phyloP scores from a whole-genome alignment of 2,113 vertebrate species.

The Sturnus vulgaris region DNA sequence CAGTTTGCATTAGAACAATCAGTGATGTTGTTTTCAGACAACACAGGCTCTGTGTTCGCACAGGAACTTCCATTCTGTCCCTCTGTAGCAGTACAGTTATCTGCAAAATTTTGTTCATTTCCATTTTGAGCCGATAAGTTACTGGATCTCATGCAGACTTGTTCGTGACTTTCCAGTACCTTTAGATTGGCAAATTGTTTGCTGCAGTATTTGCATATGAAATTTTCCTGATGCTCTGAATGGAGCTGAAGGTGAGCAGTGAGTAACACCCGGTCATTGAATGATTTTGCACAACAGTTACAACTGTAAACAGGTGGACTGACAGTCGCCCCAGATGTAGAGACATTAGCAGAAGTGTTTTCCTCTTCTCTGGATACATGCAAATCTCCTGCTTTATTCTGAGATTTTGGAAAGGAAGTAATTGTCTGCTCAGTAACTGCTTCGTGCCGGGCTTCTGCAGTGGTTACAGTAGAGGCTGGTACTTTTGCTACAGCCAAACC shows the following conservation, averaged over 20 bases:
- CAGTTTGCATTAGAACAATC: conserved; percentile 58
- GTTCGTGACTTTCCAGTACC: conserved; percentile 87
- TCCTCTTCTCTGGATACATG: conserved; percentile 58
- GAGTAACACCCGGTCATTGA: conserved; percentile 79
- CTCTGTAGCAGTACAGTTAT: conserved; percentile 42
- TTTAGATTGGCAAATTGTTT: conserved; percentile 89
- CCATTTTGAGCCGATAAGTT: conserved; percentile 42
- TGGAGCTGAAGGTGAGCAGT: conserved; percentile 84
- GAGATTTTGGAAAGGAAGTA: conserved; percentile 47
- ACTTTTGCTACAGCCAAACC: conserved; percentile 12
- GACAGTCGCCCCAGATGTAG: conserved; percentile 61
- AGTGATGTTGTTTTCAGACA: conserved; percentile 62
- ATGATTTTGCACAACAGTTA: conserved; percentile 83
- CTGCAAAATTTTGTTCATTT: conserved; percentile 65
- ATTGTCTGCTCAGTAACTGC: not conserved
- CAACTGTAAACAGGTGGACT: conserved; percentile 78
- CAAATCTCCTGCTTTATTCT: conserved; percentile 25
- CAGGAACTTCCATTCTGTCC: conserved; percentile 63
- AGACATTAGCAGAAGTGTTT: conserved; percentile 22
- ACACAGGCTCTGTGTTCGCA: conserved; percentile 31
- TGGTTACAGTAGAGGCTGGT: not conserved
- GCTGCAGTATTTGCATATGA: conserved; percentile 89
- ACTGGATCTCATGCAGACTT: conserved; percentile 74
- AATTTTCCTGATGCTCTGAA: conserved; percentile 81
- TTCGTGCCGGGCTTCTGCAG: conserved; percentile 25